These are phyloP conservation scores for Pseudorectes ferrugineus DNA, from an alignment of 2,113 vertebrate genomes.

Conservation along the genomic window DNA sequence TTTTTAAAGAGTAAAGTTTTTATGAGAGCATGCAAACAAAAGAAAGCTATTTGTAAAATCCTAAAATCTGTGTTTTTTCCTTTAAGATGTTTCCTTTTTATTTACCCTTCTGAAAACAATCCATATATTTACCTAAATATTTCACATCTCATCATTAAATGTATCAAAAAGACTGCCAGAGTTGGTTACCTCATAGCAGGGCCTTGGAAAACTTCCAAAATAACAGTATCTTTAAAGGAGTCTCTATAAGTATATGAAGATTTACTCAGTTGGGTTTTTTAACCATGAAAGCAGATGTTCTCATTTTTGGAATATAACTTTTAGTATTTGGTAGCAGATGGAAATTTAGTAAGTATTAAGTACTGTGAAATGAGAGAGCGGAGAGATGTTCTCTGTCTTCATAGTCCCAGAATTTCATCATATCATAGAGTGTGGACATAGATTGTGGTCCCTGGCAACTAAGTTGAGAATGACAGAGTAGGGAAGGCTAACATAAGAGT, in stretches of 20 bases:
- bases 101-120: background rate
- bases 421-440: background rate
- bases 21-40: background rate
- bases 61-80: background rate
- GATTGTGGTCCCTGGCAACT: background rate
- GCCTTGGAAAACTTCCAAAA: background rate
- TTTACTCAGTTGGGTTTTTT: background rate
- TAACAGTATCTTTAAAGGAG: background rate
- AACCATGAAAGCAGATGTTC: background rate
- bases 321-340: background rate
- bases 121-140: background rate
- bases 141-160: background rate
- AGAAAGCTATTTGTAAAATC: background rate
- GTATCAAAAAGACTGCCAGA: background rate
- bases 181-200: background rate
- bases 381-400: background rate
- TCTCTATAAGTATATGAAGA: background rate
- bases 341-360: background rate
- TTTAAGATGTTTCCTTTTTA: background rate
- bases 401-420: background rate
- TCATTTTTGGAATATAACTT: background rate
- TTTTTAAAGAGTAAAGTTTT: background rate
- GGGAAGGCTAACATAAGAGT: background rate
- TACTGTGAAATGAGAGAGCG: background rate
- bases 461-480: background rate